Base-by-base conservation (phyloP, 2,888 invertebrate species). In the Xanthia icteritia region DNA sequence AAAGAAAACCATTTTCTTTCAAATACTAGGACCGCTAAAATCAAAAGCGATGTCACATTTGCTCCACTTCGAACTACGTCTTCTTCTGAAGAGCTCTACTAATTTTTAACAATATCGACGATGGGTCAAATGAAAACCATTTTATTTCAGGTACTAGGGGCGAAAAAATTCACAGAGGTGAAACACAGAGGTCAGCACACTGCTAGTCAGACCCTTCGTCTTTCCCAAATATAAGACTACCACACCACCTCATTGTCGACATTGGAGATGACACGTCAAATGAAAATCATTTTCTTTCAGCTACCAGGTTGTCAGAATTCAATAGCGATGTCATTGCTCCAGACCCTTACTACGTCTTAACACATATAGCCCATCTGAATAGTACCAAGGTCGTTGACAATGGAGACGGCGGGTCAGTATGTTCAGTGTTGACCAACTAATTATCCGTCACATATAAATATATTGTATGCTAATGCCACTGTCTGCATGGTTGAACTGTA, bases 391-490 rank as follows among this genome's bases (percentile, higher is more conserved):
- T 85, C 92, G 88, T 61, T 73, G 81, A 89, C 89, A 92, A 92
- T 90, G 87, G 83, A 86, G 91, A 90, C 87, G 91, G 81, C 68
- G 88, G 94, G 93, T 93, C 93, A 94, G 83, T 91, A 75, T 83
- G 90, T 77, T 89, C 84, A 82, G 61, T 76, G 90, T 94, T 93
- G 92, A 89, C 90, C 90, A 93, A 94, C 89, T 90, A 90, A 90
- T 88, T 91, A 90, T 89, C 89, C 84, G 85, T 87, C 64, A 84
- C 81, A 81, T 85, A 84, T 70, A 83, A 77, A 76, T 81, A 84
- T 87, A 93, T 93, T 93, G 92, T 93, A 92, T 93, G 93, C 76
- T 90, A 93, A 93, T 92, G 31, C 15, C n/a, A 58, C 65, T 67
- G 87, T 88, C 87, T 88, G 73, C 69, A 71, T 65, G 42, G 74